Evolutionary conservation across 2,888 invertebrate genomes (phyloP), one percentile per base, ranked within the genome.

Genomic region (Caenorhabditis angaria): DNA sequence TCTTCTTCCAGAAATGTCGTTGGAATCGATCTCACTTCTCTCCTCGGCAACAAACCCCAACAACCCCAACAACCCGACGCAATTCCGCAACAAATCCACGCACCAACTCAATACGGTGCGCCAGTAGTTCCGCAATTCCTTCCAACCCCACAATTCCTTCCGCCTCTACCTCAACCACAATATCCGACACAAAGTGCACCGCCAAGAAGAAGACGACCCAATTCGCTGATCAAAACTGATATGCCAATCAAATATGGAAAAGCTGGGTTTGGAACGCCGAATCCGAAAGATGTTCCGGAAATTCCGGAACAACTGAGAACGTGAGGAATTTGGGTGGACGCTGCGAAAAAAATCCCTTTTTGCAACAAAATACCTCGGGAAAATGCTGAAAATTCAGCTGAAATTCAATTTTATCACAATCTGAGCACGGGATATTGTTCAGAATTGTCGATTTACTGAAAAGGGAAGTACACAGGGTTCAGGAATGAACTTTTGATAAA

Each of bases 221-320:
- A 41, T 14, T 6, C 41, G 18, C 10, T 41, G 41, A 41, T 41
- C 18, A 12, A 41, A 41, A 12, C 48, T 22, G n/a, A 50, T 22
- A 29, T 29, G 6, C 20, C 54, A 10, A 20, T 69, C 12, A 35
- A 61, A 0, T 51, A 24, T 12, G 69, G 69, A 51, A 69, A 64
- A 51, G 60, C 60, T 8, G 69, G 69, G 14, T 69, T 69, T 47
- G 10, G 24, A 3, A 69, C 69, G 3, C 69, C 69, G 18, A 63
- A 64, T 53, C 64, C 69, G 12, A 63, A 55, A n/a, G 68, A 63
- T 12, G 25, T 60, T 41, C 65, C 65, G 6, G 41, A 63, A 2
- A 64, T 69, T 50, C 69, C 69, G 1, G 64, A 64, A 28, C 63
- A 59, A 50, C 32, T 69, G 0, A 41, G 18, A 41, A 18, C 18